Evolutionary conservation across 2,113 vertebrate genomes (phyloP), one percentile per base, ranked within the genome.

Genomic region (Mustela lutreola): DNA sequence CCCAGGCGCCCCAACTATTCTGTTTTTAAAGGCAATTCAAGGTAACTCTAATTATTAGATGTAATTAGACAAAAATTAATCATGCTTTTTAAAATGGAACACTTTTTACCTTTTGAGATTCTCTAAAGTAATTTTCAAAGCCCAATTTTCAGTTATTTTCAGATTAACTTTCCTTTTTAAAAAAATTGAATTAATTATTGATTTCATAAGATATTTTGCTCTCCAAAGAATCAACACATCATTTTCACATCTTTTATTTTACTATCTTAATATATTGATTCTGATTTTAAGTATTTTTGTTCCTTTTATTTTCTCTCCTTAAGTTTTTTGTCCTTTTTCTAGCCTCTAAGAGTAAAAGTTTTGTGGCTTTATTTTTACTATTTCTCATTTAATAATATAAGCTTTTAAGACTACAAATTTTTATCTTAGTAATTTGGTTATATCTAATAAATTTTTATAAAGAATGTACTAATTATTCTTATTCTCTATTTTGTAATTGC

Each of bases 401-500:
- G 12, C 33, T 87, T 79, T 79, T 60, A 86, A 48, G 28, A 83
- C 14, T 65, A 48, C 36, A 78, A 92, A 60, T 89, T 86, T 88
- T 62, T 60, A 71, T 85, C 10, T 90, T 11, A 70, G 67, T 76
- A 86, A 33, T 94, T 95, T 48, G 36, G 6, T 83, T 65, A 76
- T 62, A 56, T 11, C 16, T 91, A 48, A 42, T 78, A 10, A 42
- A 85, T 78, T 96, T 83, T 97, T 45, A 58, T 87, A 63, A 96
- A 94, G 8, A 79, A 92, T 87, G 7, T 63, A 11, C 19, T 93
- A 90, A 96, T 94, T 94, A 92, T 86, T 85, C 15, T 81, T 76
- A 70, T 81, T 81, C 7, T 90, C 33, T 71, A 48, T 58, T 89
- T 65, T 89, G 2, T 81, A 94, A 45, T 15, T 84, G 60, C 45